Evolutionary conservation across 2,888 invertebrate species (phyloP).

Genomic region (Cosmia trapezina): DNA sequence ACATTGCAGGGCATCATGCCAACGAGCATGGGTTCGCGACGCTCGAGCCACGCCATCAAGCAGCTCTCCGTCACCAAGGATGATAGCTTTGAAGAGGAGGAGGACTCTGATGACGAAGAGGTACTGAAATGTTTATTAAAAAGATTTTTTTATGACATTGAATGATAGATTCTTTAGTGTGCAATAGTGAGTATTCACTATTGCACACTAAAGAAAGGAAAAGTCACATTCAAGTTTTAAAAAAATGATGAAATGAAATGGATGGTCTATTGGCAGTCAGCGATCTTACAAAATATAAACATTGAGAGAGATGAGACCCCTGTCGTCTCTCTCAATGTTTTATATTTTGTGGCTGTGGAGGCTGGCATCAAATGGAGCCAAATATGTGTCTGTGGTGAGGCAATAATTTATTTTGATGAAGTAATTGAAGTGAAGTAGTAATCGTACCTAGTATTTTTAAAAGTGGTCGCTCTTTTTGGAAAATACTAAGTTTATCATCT

Average conservation of each 20-base stretch:
- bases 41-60: slow-evolving; percentile 88
- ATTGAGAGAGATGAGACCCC: not conserved
- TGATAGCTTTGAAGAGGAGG: slow-evolving; percentile 89
- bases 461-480: not conserved
- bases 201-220: not conserved
- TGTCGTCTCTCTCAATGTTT: too few species aligned
- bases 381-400: not conserved
- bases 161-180: too few species aligned
- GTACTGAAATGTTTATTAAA: not conserved
- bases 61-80: slow-evolving; percentile 88
- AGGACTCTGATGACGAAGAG: slow-evolving; percentile 89
- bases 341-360: too few species aligned
- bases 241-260: too few species aligned
- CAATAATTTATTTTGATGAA: not conserved
- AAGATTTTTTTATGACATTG: not conserved
- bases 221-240: not conserved
- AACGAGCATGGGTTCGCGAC: slow-evolving; percentile 84
- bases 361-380: not conserved
- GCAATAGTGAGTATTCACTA: too few species aligned
- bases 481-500: not conserved
- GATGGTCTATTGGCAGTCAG: not conserved
- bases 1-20: slow-evolving; percentile 87
- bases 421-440: too few species aligned
- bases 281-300: not conserved
- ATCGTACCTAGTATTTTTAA: not conserved